A percentile compares a stretch with the other conserved stretches of the same genome.
Conservation (phyloP, 1,140 invertebrate genomes). For the Aphelenchoides besseyi region DNA sequence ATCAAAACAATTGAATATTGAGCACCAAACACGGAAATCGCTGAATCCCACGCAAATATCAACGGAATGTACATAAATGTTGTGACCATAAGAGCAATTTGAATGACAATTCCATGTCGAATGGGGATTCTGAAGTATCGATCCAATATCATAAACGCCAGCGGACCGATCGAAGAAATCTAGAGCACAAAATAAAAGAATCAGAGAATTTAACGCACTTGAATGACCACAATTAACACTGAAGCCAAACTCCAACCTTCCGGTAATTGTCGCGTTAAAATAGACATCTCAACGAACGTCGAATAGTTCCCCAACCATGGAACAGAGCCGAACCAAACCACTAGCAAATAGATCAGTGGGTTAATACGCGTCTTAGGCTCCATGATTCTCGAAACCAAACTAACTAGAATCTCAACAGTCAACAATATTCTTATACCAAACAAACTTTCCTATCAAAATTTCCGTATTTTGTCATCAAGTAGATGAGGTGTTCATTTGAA, state of each 20-base stretch:
- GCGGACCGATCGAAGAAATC: slow-evolving; percentile 70
- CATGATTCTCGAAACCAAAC: no score
- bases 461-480: no score
- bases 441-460: no score
- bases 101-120: slow-evolving; percentile 70
- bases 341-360: background rate
- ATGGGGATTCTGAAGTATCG: slow-evolving; percentile 66
- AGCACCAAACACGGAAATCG: slow-evolving; percentile 61
- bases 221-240: slow-evolving; percentile 64
- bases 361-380: background rate
- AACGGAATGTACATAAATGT: slow-evolving; percentile 71
- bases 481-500: no score
- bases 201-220: slow-evolving; percentile 64
- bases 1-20: slow-evolving; percentile 75
- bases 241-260: slow-evolving; percentile 83
- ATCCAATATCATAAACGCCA: slow-evolving; percentile 69
- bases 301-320: background rate
- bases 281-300: background rate
- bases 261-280: slow-evolving; percentile 71
- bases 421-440: no score
- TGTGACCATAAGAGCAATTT: slow-evolving; percentile 70
- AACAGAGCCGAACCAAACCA: background rate
- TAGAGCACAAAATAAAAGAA: background rate
- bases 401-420: no score
- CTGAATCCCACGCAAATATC: slow-evolving; percentile 73